Conservation (phyloP, 2,113 vertebrate species). For the Saguinus imperator region DNA sequence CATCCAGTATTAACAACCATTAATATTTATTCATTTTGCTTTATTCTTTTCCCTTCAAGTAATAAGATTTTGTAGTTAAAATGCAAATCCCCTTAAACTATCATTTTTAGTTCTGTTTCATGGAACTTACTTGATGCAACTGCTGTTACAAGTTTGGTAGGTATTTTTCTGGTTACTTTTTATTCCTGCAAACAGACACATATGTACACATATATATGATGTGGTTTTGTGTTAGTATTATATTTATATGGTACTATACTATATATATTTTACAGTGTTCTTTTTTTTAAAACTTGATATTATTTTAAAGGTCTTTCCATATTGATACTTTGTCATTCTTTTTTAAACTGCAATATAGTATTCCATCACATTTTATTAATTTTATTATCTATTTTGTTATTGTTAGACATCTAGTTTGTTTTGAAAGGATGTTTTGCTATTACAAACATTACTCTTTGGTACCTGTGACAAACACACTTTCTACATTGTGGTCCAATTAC, state of each 20-base stretch:
- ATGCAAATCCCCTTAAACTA: not conserved
- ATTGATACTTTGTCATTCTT: not conserved
- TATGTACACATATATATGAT: not conserved
- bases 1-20: not conserved
- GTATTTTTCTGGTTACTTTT: slow-evolving; percentile 35
- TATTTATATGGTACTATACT: not conserved
- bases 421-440: slow-evolving; percentile 18
- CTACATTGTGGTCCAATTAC: not conserved
- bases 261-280: not conserved
- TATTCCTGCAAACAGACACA: not conserved
- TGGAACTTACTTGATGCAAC: not conserved
- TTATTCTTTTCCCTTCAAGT: not conserved
- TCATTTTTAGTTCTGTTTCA: slow-evolving; percentile 28
- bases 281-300: not conserved
- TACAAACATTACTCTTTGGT: not conserved
- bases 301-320: not conserved
- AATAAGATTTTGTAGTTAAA: slow-evolving; percentile 48
- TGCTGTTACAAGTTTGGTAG: not conserved
- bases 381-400: not conserved
- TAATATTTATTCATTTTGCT: slow-evolving; percentile 36
- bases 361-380: not conserved
- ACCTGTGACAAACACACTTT: slow-evolving; percentile 29
- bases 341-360: not conserved
- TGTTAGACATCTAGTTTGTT: not conserved
- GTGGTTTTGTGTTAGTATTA: not conserved